phyloP scores from a whole-genome alignment of 2,888 invertebrate species.

The Xestia xanthographa region DNA sequence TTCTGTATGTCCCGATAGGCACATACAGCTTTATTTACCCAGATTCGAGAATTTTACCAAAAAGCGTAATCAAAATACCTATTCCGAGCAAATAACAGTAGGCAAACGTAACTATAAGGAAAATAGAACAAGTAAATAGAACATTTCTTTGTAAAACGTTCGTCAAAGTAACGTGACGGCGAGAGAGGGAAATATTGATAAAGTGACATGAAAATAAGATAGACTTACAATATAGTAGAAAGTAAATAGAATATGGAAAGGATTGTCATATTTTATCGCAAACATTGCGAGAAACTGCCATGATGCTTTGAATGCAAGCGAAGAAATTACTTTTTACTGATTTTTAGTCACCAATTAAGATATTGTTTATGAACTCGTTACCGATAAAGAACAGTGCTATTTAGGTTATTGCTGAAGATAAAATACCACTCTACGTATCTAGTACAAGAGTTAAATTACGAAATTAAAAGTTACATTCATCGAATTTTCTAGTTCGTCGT shows the following conservation, averaged over 20 bases:
- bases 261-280: neutral
- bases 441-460: neutral
- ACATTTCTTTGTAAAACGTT: conserved; percentile 46
- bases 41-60: conserved; percentile 18
- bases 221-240: conserved; percentile 8
- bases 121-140: conserved; percentile 49
- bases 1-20: neutral
- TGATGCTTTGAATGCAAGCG: neutral
- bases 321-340: neutral
- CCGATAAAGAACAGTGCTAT: neutral
- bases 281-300: neutral
- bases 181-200: conserved; percentile 47
- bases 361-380: neutral
- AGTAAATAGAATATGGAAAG: conserved; percentile 39
- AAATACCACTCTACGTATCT: neutral
- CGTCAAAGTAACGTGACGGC: conserved; percentile 48
- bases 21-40: neutral
- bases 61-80: conserved; percentile 34
- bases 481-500: too few species aligned
- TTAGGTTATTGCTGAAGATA: neutral
- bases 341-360: neutral
- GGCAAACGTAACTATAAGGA: conserved; percentile 35
- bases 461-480: neutral
- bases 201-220: conserved; percentile 43
- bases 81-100: conserved; percentile 36